Evolutionary conservation across 1,140 invertebrate genomes (phyloP), one percentile per base, ranked within the genome.

Genomic region (Argopecten irradians): DNA sequence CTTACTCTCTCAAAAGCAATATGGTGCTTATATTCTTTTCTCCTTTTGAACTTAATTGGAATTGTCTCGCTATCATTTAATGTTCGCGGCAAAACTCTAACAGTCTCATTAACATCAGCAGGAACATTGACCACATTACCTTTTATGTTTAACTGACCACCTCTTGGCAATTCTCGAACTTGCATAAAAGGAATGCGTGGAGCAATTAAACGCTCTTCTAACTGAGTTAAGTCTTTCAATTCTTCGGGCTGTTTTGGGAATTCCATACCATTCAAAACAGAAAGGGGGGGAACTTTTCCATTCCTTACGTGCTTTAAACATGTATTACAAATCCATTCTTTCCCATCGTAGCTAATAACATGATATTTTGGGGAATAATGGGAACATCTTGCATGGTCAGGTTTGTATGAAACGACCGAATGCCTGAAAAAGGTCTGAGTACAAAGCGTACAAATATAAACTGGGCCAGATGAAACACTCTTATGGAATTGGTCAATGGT

Each of bases 171-270:
- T 86, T 91, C 86, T 35, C 88, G 16, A 0, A 92, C 34, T 86
- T 91, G 88, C 91, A 92, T 92, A 86, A 92, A 92, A n/a, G 91
- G 91, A 39, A 92, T 89, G n/a, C 91, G 71, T 84, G 89, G 86
- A 1, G 89, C 19, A 33, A 91, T 82, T 34, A 87, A 84, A 16
- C 88, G 46, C 88, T 90, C 89, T 87, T 92, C 91, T 32, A 92
- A 36, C 13, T 82, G 35, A 39, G 88, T 86, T 43, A 92, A 82
- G 0, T 89, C 83, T 55, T n/a, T n/a, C n/a, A 92, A 84, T 84
- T 91, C 87, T n/a, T 28, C 16, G 8, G 90, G 90, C 39, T 83
- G 87, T 19, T 83, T 36, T n/a, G 91, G 91, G 87, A 91, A 91
- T 84, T 87, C 39, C 84, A 90, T 39, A 46, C 91, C 91, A 90